Base-by-base conservation (phyloP, 1,140 invertebrate species). In the Drosophila albomicans region DNA sequence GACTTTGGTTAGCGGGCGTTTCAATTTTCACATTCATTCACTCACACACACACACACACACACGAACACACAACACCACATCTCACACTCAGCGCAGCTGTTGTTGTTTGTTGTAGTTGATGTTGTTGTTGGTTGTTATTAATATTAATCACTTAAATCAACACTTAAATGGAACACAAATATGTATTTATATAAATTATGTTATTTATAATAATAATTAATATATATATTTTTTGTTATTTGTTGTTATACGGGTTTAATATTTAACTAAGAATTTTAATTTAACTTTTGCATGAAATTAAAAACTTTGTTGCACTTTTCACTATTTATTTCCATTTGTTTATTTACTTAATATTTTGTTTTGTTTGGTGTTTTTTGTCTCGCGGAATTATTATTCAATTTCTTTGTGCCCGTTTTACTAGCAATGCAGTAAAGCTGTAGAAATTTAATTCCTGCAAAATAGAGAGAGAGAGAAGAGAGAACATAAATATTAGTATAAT, bases 401-500 rank as follows among this genome's bases (percentile, higher is more conserved):
- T 88, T 88, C 78, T 62, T 70, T 59, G 20, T 66, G 71, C 64
- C 54, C 45, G 65, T 63, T 79, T 82, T 87, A 88, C 82, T 88
- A 88, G 66, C 80, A 82, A 72, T 75, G 82, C 84, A 82, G 82
- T 87, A 87, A 86, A 84, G 49, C 87, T 78, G 70, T 78, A 85
- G 85, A 89, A 89, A 81, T 79, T 54, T 89, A 75, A 81, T 81
- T 88, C 85, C 84, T 88, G 85, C 45, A 69, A 79, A 74, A 35
- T n/a, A 52, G 16, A 67, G 41, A 76, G 10, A 54, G 35, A 66
- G 57, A 58, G 10, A 41, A 20, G 16, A 25, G 20, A 20, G 20
- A 13, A 41, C 5, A 45, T 20, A 56, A 65, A 75, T 64, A 84
- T 69, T 54, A 64, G 43, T 65, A 51, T 64, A 73, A 73, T 67